phyloP scores from a whole-genome alignment of 2,888 invertebrate species.

The Stenotaenia linearis region DNA sequence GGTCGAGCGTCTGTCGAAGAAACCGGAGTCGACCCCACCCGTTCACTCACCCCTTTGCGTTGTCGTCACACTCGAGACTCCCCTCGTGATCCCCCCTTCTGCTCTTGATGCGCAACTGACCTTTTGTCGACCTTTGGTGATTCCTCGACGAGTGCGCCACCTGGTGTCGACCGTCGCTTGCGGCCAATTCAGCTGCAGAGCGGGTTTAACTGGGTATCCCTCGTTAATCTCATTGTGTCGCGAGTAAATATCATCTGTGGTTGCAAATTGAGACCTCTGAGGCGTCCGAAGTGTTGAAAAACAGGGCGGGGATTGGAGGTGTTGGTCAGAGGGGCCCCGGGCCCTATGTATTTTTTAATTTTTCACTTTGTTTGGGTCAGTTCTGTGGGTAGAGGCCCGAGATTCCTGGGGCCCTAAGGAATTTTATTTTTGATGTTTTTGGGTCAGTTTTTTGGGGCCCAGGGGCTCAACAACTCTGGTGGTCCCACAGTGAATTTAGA shows the following conservation, averaged over 20 bases:
- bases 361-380: too few species aligned
- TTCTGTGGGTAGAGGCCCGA: too few species aligned
- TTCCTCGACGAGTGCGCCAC: neutral
- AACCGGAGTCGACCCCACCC: neutral
- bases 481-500: too few species aligned
- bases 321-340: too few species aligned
- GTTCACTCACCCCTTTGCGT: neutral
- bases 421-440: too few species aligned
- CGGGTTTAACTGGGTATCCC: neutral
- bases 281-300: neutral
- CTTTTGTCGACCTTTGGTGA: neutral
- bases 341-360: too few species aligned
- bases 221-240: neutral
- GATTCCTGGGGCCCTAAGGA: too few species aligned
- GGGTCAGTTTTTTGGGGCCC: too few species aligned
- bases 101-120: neutral
- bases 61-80: neutral
- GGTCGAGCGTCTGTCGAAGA: neutral
- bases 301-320: too few species aligned
- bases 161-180: neutral
- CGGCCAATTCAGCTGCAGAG: neutral
- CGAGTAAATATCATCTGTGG: neutral
- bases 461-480: too few species aligned
- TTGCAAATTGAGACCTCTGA: neutral
- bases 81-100: neutral